phyloP scores from a whole-genome alignment of 2,113 vertebrate species.

The Phyllostomus hastatus region DNA sequence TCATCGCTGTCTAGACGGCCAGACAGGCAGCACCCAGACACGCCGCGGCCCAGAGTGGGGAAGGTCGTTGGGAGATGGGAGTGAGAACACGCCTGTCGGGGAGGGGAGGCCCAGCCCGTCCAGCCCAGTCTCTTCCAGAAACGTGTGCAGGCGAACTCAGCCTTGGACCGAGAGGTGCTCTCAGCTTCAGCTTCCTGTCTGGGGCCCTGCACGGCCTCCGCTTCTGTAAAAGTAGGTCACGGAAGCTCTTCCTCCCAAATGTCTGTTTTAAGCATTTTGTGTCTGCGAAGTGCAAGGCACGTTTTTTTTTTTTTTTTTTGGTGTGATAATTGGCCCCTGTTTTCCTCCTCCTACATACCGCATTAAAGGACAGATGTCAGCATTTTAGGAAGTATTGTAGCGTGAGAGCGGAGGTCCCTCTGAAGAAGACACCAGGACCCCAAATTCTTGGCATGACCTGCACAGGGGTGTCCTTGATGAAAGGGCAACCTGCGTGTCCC shows the following conservation, averaged over 20 bases:
- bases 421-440: not conserved
- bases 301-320: not conserved
- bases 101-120: not conserved
- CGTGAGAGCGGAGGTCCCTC: not conserved
- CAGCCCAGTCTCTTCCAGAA: not conserved
- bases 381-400: not conserved
- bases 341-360: not conserved
- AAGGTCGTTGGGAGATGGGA: slow-evolving; percentile 46
- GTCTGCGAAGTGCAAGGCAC: not conserved
- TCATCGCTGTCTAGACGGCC: slow-evolving; percentile 88
- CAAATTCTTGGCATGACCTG: not conserved
- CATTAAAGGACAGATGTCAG: not conserved
- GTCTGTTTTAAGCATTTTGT: not conserved
- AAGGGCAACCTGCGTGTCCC: not conserved
- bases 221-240: not conserved
- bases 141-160: not conserved
- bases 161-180: not conserved
- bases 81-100: not conserved
- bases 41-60: slow-evolving; percentile 78
- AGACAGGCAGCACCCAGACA: slow-evolving; percentile 87
- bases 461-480: not conserved
- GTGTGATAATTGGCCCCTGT: not conserved
- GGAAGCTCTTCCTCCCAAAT: not conserved
- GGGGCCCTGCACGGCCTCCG: not conserved
- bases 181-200: not conserved